phyloP scores from a whole-genome alignment of 2,797 vertebrate species.

The Cirrhinus molitorella region DNA sequence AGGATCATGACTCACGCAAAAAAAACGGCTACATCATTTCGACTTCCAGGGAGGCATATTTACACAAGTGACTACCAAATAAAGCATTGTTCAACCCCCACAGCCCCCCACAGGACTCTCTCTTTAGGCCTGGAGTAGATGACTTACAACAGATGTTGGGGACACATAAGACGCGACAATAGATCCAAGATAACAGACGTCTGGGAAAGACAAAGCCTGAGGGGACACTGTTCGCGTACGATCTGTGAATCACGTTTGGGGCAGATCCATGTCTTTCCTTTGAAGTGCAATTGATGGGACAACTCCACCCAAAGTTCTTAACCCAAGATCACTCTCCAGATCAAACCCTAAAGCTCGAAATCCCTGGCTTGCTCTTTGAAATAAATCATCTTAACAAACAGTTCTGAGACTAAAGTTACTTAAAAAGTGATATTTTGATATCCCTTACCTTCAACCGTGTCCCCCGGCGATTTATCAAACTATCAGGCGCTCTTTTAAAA shows the following conservation, averaged over 20 bases:
- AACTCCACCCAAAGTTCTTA: conserved; percentile 53
- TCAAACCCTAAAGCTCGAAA: neutral
- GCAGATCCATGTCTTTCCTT: conserved; percentile 15
- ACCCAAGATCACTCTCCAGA: neutral
- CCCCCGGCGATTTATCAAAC: neutral
- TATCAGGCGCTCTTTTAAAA: conserved; percentile 9
- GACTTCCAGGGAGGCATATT: conserved; percentile 12
- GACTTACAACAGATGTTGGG: conserved; percentile 33
- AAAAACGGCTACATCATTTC: neutral
- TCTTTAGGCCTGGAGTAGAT: neutral
- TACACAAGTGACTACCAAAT: conserved; percentile 51
- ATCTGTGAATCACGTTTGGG: neutral
- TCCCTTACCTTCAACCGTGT: conserved; percentile 41
- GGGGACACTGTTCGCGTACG: neutral
- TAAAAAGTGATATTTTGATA: neutral
- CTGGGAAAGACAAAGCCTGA: neutral
- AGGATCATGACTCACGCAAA: conserved; percentile 2
- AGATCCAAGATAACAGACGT: conserved; percentile 27
- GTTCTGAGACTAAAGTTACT: neutral
- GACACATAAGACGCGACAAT: conserved; percentile 21
- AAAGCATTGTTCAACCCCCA: conserved; percentile 43
- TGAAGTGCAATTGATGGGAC: conserved; percentile 21
- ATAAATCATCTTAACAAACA: neutral
- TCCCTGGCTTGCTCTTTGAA: neutral
- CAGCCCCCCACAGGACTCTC: conserved; percentile 27